Conservation (phyloP, 2,797 vertebrate genomes). For the Nothura maculosa region DNA sequence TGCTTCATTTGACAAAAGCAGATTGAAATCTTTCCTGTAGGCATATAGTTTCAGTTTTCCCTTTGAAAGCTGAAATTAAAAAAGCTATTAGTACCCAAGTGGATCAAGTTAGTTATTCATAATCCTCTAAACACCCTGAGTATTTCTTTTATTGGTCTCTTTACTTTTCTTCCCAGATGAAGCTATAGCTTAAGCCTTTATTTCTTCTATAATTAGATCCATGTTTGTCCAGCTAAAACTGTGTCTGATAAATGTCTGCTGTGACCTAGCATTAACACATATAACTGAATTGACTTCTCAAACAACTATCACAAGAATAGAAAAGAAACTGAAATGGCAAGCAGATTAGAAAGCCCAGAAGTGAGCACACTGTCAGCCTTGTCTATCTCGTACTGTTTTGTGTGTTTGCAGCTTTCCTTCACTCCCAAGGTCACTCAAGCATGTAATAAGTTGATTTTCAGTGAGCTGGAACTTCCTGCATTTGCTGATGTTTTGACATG, state of each 20-base stretch:
- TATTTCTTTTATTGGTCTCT: neutral
- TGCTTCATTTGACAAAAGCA: neutral
- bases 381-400: neutral
- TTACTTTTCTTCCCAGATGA: neutral
- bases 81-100: neutral
- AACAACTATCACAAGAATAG: neutral
- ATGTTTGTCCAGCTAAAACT: neutral
- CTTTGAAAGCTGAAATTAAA: neutral
- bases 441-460: constrained; percentile 29
- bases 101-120: neutral
- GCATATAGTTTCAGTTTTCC: neutral
- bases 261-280: neutral
- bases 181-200: neutral
- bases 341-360: neutral
- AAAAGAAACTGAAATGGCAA: constrained; percentile 2
- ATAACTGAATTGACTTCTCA: neutral
- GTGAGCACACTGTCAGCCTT: neutral
- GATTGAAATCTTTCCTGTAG: neutral
- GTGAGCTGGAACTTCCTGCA: neutral
- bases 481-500: neutral
- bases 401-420: neutral
- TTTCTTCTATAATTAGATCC: neutral
- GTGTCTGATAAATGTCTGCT: neutral
- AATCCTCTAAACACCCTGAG: neutral
- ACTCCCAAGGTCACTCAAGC: neutral